Conservation (phyloP, 2,888 invertebrate genomes). For the Heliothis peltigera region DNA sequence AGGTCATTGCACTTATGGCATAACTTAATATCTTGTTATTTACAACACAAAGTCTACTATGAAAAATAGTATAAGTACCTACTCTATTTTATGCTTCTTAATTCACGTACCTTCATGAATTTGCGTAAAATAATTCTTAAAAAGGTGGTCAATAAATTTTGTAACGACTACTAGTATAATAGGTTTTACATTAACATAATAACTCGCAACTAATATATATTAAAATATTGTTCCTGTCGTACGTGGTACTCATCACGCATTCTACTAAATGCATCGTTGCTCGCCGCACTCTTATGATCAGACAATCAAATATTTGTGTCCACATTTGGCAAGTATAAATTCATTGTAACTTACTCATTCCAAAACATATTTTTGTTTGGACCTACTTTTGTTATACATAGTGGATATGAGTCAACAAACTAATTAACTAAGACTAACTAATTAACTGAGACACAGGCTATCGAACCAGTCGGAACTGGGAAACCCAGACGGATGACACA, state of each 20-base stretch:
- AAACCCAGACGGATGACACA: conserved; percentile 21
- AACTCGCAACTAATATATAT: conserved; percentile 30
- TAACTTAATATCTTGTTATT: too few species aligned
- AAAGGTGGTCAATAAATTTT: conserved; percentile 7
- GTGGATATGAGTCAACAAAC: conserved; percentile 24
- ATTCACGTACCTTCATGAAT: background rate
- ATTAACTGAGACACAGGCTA: conserved; percentile 20
- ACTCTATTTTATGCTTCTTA: too few species aligned
- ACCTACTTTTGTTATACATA: conserved; percentile 21
- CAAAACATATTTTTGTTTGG: conserved; percentile 20
- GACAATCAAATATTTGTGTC: conserved; percentile 60
- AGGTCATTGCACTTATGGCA: background rate
- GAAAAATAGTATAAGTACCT: too few species aligned
- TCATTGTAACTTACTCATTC: conserved; percentile 43
- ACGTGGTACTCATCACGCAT: conserved; percentile 56
- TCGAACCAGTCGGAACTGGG: conserved; percentile 6
- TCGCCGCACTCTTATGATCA: conserved; percentile 32
- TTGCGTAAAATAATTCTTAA: background rate
- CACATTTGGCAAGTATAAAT: conserved; percentile 55
- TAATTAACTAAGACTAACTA: conserved; percentile 25
- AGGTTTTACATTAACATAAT: conserved; percentile 26
- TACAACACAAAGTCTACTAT: too few species aligned
- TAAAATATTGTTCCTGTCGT: conserved; percentile 36
- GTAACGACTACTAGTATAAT: background rate
- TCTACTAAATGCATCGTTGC: conserved; percentile 20